phyloP scores from a whole-genome alignment of 2,888 invertebrate genomes.

The Torymus texanus region DNA sequence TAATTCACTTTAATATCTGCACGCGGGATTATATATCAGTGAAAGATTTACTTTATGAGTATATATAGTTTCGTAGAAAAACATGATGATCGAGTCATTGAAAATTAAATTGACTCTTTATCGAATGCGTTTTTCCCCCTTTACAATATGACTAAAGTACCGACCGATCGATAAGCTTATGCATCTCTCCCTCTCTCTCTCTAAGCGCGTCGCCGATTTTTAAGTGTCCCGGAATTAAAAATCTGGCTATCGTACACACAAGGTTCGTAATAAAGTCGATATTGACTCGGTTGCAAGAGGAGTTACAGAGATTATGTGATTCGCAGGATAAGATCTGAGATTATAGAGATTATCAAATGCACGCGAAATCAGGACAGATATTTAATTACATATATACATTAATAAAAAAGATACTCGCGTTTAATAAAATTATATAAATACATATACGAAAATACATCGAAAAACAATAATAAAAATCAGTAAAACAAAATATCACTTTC shows the following conservation, averaged over 20 bases:
- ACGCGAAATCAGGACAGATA: constrained; percentile 46
- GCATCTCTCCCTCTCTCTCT: background rate
- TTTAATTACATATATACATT: background rate
- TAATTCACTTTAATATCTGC: too few species aligned
- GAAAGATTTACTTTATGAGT: too few species aligned
- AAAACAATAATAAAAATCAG: too few species aligned
- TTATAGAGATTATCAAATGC: constrained; percentile 49
- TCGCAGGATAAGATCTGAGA: constrained; percentile 57
- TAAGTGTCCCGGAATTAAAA: constrained; percentile 43
- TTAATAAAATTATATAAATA: too few species aligned
- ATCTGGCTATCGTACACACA: constrained; percentile 49
- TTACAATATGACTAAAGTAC: background rate
- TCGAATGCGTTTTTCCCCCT: too few species aligned
- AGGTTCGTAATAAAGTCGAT: constrained; percentile 50
- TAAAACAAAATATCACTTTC: too few species aligned
- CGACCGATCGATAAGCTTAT: constrained; percentile 33
- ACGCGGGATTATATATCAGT: too few species aligned
- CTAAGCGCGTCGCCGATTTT: background rate
- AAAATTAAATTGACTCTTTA: too few species aligned
- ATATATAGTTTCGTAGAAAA: too few species aligned
- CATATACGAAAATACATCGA: too few species aligned
- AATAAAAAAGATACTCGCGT: too few species aligned
- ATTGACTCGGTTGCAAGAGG: constrained; percentile 52
- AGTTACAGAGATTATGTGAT: constrained; percentile 58
- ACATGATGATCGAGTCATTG: too few species aligned